phyloP scores from a whole-genome alignment of 2,888 invertebrate genomes.

The Eupeodes luniger region DNA sequence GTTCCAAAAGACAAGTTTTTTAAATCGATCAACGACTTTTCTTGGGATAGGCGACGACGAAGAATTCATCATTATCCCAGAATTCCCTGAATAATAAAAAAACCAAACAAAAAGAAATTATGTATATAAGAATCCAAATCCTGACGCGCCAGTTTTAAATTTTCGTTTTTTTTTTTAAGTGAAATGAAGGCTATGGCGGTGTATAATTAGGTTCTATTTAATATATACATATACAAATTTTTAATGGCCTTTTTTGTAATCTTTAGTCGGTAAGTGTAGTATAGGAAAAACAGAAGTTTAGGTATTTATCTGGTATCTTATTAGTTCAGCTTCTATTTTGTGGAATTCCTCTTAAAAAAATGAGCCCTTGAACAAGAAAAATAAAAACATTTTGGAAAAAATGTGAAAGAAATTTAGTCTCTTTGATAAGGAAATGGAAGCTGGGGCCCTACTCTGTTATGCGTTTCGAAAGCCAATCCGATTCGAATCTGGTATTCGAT shows the following conservation, averaged over 20 bases:
- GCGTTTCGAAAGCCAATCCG: no score
- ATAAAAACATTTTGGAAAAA: no score
- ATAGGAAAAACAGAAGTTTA: background rate
- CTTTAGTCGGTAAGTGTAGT: constrained; percentile 19
- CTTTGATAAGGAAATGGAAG: no score
- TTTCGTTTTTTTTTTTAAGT: constrained; percentile 17
- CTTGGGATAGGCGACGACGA: constrained; percentile 27
- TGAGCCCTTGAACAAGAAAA: background rate
- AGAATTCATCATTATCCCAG: constrained; percentile 44
- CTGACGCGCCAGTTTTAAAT: constrained; percentile 9
- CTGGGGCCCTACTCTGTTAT: no score
- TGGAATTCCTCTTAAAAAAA: constrained; percentile 42
- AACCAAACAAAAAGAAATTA: constrained; percentile 9
- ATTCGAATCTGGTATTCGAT: no score
- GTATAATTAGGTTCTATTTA: constrained; percentile 64
- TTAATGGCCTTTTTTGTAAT: constrained; percentile 57
- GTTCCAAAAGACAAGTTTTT: constrained; percentile 6
- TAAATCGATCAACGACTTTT: constrained; percentile 12
- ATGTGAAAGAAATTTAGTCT: no score
- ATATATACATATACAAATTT: constrained; percentile 53
- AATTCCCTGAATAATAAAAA: constrained; percentile 6
- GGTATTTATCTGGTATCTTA: constrained; percentile 7
- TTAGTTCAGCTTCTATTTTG: constrained; percentile 33
- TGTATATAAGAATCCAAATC: constrained; percentile 1
- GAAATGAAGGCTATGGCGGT: constrained; percentile 5